Base-by-base conservation (phyloP, 2,113 vertebrate species). In the Anguilla rostrata region DNA sequence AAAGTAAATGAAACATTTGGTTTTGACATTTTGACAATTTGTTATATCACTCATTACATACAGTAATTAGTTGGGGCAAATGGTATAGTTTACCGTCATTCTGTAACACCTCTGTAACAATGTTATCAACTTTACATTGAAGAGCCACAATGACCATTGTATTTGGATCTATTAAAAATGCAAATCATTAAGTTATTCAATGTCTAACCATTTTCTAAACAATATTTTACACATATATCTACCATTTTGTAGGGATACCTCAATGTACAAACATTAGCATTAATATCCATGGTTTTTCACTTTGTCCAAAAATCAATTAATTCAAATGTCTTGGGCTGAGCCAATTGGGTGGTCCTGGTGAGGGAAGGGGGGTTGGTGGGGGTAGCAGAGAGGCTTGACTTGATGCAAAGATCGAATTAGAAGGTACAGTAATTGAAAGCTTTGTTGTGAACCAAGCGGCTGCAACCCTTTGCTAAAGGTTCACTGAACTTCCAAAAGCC, bases 401-500 rank as follows among this genome's bases (percentile, higher is more conserved):
- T 40, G 39, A 93, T 93, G 92, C 88, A 85, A 90, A 93, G 94
- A 94, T 91, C 92, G 93, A 93, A 93, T 56, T 86, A 89, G 92
- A 90, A 95, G 94, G 94, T 95, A 92, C 34, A 90, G 92, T 90
- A 84, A 90, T 93, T 94, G 90, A 88, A 92, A 90, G 88, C 90
- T 85, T 88, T 87, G 90, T 92, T 92, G 92, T 78, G 86, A 92
- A 92, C 93, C 91, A 91, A 94, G 90, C 94, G 95, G 92, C 92
- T 95, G 95, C 93, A 96, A 95, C 94, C 95, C 92, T 94, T 94
- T 92, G 93, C 86, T 95, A 94, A 93, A 94, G 95, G 95, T 95
- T 97, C 95, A 96, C 90, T 91, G 95, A 95, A 92, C 95, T 94
- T 95, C 92, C 92, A 92, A 91, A 96, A 95, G 94, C 94, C 94